Evolutionary conservation across 2,113 vertebrate species (phyloP).

Genomic region (Pterocles burchelli): DNA sequence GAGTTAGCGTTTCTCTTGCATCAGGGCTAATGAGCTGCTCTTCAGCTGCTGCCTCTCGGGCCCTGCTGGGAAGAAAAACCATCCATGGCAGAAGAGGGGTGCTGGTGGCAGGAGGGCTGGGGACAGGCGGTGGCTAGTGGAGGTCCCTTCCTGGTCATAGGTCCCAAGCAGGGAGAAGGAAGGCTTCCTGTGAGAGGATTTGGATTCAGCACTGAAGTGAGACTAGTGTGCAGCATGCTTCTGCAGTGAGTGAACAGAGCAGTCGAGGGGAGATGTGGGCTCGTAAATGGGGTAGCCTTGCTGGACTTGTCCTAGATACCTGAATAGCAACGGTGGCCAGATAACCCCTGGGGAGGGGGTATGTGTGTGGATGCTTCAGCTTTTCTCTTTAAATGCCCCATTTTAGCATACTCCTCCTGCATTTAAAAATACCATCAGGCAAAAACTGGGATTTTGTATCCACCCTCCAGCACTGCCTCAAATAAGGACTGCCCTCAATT

Average conservation of each 20-base stretch:
- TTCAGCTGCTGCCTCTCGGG: background rate
- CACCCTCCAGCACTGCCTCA: background rate
- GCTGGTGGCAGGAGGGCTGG: background rate
- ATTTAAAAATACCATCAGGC: slow-evolving; percentile 33
- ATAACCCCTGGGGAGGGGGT: background rate
- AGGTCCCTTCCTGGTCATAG: background rate
- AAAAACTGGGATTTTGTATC: slow-evolving; percentile 22
- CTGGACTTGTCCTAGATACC: slow-evolving; percentile 43
- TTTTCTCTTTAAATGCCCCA: slow-evolving; percentile 20
- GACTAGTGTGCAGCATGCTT: fast-evolving
- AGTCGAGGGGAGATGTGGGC: background rate
- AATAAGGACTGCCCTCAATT: background rate
- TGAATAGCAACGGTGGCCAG: slow-evolving; percentile 12
- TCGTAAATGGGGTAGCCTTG: background rate
- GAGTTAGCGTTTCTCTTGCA: slow-evolving; percentile 23
- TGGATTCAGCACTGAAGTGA: fast-evolving
- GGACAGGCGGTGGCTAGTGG: background rate
- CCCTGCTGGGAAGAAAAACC: background rate
- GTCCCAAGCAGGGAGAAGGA: background rate
- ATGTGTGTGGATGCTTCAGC: background rate
- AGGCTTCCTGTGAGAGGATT: background rate
- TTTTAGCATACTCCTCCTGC: background rate
- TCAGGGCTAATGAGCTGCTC: slow-evolving; percentile 26
- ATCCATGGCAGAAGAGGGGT: fast-evolving
- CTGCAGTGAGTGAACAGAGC: background rate